Evolutionary conservation across 2,888 invertebrate genomes (phyloP).

Genomic region (Coecobrya sp.): DNA sequence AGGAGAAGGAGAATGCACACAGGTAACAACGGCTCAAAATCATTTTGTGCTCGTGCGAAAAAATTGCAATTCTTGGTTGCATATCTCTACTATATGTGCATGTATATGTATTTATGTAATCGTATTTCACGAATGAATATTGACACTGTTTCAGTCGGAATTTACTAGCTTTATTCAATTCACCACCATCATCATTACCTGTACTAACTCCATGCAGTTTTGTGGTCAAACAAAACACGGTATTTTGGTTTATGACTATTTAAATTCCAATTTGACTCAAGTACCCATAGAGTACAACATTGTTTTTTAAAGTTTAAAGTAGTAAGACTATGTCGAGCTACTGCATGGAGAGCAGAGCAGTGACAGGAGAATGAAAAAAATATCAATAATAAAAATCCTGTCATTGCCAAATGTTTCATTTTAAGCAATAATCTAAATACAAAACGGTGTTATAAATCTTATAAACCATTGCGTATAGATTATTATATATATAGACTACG

Average conservation of each 20-base stretch:
- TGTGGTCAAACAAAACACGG: slow-evolving; percentile 51
- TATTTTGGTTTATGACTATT: slow-evolving; percentile 51
- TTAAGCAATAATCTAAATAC: slow-evolving; percentile 68
- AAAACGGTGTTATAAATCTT: slow-evolving; percentile 62
- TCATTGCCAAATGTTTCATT: slow-evolving; percentile 80
- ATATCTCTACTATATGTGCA: not conserved
- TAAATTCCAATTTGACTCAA: slow-evolving; percentile 44
- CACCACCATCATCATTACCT: slow-evolving; percentile 21
- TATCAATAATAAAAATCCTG: slow-evolving; percentile 76
- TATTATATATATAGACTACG: not conserved
- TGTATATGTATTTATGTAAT: not conserved
- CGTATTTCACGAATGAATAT: slow-evolving; percentile 20
- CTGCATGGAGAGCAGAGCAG: slow-evolving; percentile 46
- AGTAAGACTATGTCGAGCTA: not conserved
- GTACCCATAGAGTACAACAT: slow-evolving; percentile 14
- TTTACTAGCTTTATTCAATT: not conserved
- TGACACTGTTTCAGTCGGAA: not conserved
- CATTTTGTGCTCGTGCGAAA: not conserved
- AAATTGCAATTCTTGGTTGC: not conserved
- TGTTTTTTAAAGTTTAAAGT: slow-evolving; percentile 32
- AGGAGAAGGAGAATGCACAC: slow-evolving; percentile 9
- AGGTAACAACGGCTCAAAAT: slow-evolving; percentile 19
- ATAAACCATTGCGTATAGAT: slow-evolving; percentile 41
- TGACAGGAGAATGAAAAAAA: slow-evolving; percentile 66
- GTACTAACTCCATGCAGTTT: slow-evolving; percentile 8